A percentile compares a stretch with the other conserved stretches of the same genome.
Evolutionary conservation across 2,888 invertebrate genomes (phyloP).

Genomic region (Stramonita haemastoma): DNA sequence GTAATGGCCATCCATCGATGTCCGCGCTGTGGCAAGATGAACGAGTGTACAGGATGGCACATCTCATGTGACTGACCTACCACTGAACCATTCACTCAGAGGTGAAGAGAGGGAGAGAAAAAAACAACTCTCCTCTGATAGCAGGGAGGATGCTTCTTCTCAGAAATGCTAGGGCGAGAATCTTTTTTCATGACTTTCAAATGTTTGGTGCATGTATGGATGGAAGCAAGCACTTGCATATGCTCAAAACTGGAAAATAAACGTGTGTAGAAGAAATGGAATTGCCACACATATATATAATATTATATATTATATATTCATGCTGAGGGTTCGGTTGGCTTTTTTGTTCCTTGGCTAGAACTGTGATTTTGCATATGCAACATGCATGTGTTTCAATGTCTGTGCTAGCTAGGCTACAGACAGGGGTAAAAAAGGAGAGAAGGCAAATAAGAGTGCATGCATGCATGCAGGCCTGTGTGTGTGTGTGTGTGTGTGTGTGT

Average conservation of each 20-base stretch:
- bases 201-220: no score
- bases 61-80: background rate
- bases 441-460: background rate
- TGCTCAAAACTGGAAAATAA: no score
- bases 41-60: background rate
- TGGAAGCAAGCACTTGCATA: no score
- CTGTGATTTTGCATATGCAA: background rate
- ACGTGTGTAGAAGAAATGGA: no score
- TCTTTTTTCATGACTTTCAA: no score
- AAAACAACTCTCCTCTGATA: no score
- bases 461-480: background rate
- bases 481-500: background rate
- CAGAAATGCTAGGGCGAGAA: no score
- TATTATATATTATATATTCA: background rate
- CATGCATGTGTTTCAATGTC: background rate
- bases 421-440: no score
- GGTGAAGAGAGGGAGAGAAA: no score
- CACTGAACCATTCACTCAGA: background rate
- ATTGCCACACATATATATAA: no score
- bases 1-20: background rate
- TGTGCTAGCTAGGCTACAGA: background rate
- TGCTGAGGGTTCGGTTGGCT: background rate
- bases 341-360: background rate
- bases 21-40: conserved; percentile 17
- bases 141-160: no score